These are phyloP conservation scores for Ferdinandea cuprea DNA, from an alignment of 2,888 invertebrate species.

Conservation along the genomic window DNA sequence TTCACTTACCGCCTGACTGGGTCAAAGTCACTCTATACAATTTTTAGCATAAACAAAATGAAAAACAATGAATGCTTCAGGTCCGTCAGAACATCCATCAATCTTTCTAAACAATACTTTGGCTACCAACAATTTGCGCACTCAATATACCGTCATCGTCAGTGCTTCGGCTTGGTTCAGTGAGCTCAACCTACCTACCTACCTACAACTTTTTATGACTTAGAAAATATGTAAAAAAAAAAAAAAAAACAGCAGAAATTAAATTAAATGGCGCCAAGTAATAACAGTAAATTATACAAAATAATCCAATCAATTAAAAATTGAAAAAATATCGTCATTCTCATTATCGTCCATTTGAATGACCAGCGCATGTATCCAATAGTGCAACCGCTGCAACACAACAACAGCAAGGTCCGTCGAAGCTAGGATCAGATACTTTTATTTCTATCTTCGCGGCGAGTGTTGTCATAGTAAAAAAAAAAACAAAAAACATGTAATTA, in stretches of 20 bases:
- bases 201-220: no score
- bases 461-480: slow-evolving; percentile 46
- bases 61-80: slow-evolving; percentile 28
- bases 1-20: slow-evolving; percentile 40
- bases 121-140: background rate
- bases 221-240: no score
- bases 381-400: background rate
- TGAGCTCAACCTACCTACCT: no score
- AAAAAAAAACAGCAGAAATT: slow-evolving; percentile 24
- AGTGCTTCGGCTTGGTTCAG: no score
- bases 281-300: slow-evolving; percentile 74
- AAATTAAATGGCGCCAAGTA: slow-evolving; percentile 75
- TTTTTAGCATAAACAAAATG: slow-evolving; percentile 22
- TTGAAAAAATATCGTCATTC: slow-evolving; percentile 33
- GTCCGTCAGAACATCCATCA: slow-evolving; percentile 65
- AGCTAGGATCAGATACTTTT: background rate
- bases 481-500: slow-evolving; percentile 61
- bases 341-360: slow-evolving; percentile 65
- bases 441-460: slow-evolving; percentile 21
- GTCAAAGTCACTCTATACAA: slow-evolving; percentile 56
- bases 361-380: slow-evolving; percentile 28
- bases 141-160: no score
- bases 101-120: slow-evolving; percentile 47
- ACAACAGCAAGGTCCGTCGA: slow-evolving; percentile 7
- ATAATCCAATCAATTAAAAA: slow-evolving; percentile 72